Conservation (phyloP, 2,113 vertebrate species). For the Glareola pratincola region DNA sequence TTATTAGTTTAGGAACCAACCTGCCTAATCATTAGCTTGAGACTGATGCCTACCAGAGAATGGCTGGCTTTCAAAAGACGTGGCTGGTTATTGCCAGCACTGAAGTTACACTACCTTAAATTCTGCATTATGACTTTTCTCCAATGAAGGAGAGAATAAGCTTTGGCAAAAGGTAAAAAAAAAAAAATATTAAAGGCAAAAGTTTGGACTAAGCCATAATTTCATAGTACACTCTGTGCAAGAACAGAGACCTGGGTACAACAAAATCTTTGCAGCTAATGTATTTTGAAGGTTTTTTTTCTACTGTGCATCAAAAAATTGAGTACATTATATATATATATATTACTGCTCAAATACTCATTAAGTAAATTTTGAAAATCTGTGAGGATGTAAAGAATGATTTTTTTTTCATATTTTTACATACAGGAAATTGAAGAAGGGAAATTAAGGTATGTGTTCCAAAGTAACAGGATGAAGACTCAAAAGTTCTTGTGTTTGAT, state of each 20-base stretch:
- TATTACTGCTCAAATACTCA: background rate
- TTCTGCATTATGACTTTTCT: background rate
- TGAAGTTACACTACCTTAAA: background rate
- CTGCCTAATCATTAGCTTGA: background rate
- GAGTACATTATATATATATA: too few species aligned
- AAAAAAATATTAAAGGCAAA: background rate
- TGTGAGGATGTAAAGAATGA: background rate
- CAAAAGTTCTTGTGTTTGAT: background rate
- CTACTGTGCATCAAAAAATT: background rate
- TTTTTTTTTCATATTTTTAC: background rate
- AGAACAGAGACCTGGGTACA: background rate
- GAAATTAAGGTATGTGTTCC: background rate
- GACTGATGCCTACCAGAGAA: background rate
- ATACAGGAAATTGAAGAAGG: background rate
- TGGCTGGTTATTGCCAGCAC: background rate
- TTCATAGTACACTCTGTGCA: background rate
- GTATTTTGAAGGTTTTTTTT: background rate
- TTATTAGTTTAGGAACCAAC: background rate
- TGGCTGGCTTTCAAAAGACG: fast-evolving
- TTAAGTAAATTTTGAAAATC: background rate
- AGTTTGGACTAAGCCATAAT: background rate
- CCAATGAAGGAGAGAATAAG: background rate
- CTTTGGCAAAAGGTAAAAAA: background rate
- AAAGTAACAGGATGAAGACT: background rate
- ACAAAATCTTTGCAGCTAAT: background rate